These are phyloP conservation scores for Prietella phreatophila DNA, from an alignment of 2,113 vertebrate genomes.

Conservation along the genomic window DNA sequence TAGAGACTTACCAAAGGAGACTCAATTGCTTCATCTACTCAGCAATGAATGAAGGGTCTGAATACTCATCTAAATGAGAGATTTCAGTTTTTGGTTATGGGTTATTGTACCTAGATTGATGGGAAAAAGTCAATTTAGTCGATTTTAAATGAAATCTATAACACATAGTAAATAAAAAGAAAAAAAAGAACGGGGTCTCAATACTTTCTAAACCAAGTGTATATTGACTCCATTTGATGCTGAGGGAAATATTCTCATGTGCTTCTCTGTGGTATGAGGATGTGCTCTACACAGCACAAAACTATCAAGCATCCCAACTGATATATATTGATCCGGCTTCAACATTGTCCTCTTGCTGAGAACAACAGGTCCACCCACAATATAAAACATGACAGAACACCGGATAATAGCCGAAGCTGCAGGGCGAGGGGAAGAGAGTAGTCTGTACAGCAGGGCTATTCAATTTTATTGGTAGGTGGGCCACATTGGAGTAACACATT, in stretches of 20 bases:
- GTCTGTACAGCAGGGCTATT: neutral
- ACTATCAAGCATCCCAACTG: slow-evolving; percentile 7
- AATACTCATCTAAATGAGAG: neutral
- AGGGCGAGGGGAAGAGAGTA: neutral
- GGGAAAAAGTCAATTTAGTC: neutral
- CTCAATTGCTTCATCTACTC: neutral
- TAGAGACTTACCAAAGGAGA: neutral
- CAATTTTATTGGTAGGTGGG: slow-evolving; percentile 2
- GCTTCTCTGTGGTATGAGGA: neutral
- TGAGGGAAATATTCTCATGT: neutral
- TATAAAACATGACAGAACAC: neutral
- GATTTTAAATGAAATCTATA: neutral
- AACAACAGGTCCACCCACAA: slow-evolving; percentile 9
- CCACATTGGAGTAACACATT: neutral
- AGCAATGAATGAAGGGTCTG: neutral
- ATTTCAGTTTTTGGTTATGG: neutral
- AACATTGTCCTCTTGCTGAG: neutral
- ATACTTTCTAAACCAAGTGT: neutral
- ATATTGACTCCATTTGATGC: neutral
- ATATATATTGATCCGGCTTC: neutral
- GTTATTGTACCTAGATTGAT: neutral
- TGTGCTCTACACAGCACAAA: neutral
- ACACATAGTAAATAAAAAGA: neutral
- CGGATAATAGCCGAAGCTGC: neutral
- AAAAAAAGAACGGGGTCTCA: neutral